A percentile compares a stretch with the other conserved stretches of the same genome.
Evolutionary conservation across 2,113 vertebrate genomes (phyloP).

Genomic region (Ailuropoda melanoleuca): DNA sequence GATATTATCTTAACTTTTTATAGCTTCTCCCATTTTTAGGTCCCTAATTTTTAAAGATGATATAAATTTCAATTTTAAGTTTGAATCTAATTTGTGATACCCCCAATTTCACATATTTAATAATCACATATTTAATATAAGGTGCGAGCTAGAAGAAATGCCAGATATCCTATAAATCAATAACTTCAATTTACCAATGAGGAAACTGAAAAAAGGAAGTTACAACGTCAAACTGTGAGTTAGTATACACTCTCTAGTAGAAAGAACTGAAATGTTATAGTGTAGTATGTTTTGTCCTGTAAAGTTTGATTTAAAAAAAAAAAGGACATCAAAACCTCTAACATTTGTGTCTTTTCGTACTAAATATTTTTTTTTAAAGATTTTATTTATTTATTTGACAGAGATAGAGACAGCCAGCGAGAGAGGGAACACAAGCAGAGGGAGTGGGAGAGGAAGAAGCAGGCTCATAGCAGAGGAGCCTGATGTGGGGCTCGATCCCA

Average conservation of each 20-base stretch:
- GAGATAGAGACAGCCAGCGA: no score
- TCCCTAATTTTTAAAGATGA: background rate
- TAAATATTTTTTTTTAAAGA: background rate
- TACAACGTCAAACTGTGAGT: background rate
- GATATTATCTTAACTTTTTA: background rate
- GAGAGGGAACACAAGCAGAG: no score
- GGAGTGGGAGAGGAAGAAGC: no score
- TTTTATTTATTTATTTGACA: no score
- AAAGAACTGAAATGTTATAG: background rate
- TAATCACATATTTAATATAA: background rate
- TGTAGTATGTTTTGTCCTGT: background rate
- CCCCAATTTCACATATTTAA: background rate
- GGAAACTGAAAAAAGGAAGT: background rate
- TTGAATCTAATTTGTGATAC: background rate
- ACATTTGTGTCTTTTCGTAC: background rate
- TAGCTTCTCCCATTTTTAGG: background rate
- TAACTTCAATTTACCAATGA: background rate
- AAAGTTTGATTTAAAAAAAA: background rate
- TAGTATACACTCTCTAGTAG: background rate
- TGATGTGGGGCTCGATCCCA: no score
- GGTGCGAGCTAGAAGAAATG: background rate
- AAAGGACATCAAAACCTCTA: background rate
- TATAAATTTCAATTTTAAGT: background rate
- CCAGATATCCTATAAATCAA: background rate
- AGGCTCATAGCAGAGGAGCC: no score